Conservation (phyloP, 2,113 vertebrate genomes). For the Atrichornis clamosus region DNA sequence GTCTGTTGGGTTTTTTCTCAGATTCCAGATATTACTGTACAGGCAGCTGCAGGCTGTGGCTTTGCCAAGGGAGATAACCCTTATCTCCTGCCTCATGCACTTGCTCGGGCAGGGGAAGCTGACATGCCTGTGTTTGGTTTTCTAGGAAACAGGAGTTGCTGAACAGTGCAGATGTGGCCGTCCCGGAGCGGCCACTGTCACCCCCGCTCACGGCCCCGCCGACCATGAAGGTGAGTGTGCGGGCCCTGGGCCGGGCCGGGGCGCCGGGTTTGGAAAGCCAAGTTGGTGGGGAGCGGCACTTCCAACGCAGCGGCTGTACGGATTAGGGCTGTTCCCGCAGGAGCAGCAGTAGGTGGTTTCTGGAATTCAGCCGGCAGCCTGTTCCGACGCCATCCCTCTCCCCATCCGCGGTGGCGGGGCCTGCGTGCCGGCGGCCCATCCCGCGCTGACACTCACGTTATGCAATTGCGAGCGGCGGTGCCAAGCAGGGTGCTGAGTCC, state of each 20-base stretch:
- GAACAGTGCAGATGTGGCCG: conserved; percentile 80
- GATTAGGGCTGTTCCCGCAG: background rate
- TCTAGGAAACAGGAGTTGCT: conserved; percentile 94
- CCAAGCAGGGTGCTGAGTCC: background rate
- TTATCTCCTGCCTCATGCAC: background rate
- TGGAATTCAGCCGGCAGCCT: background rate
- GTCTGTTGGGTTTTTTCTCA: background rate
- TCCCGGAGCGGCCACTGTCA: conserved; percentile 87
- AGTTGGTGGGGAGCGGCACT: background rate
- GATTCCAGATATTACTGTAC: background rate
- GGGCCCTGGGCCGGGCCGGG: background rate
- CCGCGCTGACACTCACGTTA: background rate
- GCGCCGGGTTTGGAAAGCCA: background rate
- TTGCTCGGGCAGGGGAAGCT: background rate
- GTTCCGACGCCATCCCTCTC: background rate
- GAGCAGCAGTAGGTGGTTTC: conserved; percentile 4
- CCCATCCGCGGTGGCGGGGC: background rate
- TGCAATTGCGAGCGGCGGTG: accelerated
- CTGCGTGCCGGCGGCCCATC: background rate
- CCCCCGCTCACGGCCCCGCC: conserved; percentile 91
- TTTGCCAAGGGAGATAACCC: background rate
- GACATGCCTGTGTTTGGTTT: background rate
- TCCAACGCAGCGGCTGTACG: background rate
- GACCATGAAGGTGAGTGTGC: conserved; percentile 86
- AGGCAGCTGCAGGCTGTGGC: background rate